Percentiles rank a stretch among this genome's conserved stretches.
These are phyloP conservation scores for Campylomormyrus numenius DNA, from an alignment of 2,113 vertebrate genomes.

Conservation along the genomic window DNA sequence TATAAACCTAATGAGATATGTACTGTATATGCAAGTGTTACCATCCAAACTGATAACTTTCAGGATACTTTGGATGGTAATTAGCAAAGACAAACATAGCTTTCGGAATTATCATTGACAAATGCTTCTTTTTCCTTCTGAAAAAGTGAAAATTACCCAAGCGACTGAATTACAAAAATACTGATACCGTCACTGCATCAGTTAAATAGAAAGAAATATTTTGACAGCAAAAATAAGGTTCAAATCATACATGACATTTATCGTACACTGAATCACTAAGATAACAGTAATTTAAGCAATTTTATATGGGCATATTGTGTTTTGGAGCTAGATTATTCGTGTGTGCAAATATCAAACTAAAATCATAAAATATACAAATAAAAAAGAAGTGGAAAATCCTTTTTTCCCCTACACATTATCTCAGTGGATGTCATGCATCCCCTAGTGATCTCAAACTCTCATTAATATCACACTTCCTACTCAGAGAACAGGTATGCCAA, in stretches of 20 bases:
- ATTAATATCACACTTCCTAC: constrained; percentile 36
- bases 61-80: background rate
- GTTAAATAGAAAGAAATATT: background rate
- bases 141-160: background rate
- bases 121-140: background rate
- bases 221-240: background rate
- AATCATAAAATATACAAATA: background rate
- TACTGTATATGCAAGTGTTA: background rate
- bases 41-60: background rate
- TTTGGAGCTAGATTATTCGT: background rate
- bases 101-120: background rate
- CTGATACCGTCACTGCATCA: background rate
- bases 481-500: constrained; percentile 45
- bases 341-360: background rate
- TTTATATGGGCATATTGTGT: background rate
- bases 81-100: background rate
- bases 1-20: background rate
- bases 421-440: constrained; percentile 14
- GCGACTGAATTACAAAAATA: background rate
- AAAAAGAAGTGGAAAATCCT: background rate
- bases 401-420: background rate
- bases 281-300: background rate
- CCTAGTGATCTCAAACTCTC: constrained; percentile 32
- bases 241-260: background rate
- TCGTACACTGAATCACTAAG: background rate